phyloP scores from a whole-genome alignment of 2,888 invertebrate genomes.

The Parapristionchus giblindavisi region DNA sequence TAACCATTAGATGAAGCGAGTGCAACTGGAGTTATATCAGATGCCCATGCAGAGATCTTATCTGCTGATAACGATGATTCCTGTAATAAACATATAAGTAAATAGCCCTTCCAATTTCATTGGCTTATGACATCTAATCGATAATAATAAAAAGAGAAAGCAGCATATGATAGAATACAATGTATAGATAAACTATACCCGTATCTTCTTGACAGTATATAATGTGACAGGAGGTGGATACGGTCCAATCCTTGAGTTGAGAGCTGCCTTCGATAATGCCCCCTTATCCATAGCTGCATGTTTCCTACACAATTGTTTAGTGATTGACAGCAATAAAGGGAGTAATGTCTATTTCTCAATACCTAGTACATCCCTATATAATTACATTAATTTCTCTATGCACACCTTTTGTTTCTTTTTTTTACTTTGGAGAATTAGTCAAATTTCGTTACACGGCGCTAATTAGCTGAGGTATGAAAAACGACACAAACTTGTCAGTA shows the following conservation, averaged over 20 bases:
- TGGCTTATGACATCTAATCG: neutral
- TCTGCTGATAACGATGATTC: constrained; percentile 59
- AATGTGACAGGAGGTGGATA: constrained; percentile 86
- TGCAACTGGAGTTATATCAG: constrained; percentile 56
- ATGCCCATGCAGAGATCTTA: constrained; percentile 64
- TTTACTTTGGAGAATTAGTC: no score
- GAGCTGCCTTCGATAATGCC: constrained; percentile 53
- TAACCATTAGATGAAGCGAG: constrained; percentile 31
- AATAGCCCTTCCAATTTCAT: neutral
- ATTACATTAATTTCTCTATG: no score
- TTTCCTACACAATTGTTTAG: constrained; percentile 44
- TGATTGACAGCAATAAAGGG: neutral
- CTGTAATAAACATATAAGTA: constrained; percentile 39
- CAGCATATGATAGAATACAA: neutral
- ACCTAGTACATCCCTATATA: no score
- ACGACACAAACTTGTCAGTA: constrained; percentile 17
- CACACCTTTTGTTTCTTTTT: no score
- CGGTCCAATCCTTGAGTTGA: constrained; percentile 88
- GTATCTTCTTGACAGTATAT: constrained; percentile 85
- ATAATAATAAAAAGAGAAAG: neutral
- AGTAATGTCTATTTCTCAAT: neutral
- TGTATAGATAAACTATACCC: constrained; percentile 68
- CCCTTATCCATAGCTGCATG: constrained; percentile 44
- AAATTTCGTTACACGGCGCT: no score
- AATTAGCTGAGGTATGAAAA: no score